Evolutionary conservation across 2,888 invertebrate species (phyloP), one percentile per base, ranked within the genome.

Genomic region (Papilio protenor): DNA sequence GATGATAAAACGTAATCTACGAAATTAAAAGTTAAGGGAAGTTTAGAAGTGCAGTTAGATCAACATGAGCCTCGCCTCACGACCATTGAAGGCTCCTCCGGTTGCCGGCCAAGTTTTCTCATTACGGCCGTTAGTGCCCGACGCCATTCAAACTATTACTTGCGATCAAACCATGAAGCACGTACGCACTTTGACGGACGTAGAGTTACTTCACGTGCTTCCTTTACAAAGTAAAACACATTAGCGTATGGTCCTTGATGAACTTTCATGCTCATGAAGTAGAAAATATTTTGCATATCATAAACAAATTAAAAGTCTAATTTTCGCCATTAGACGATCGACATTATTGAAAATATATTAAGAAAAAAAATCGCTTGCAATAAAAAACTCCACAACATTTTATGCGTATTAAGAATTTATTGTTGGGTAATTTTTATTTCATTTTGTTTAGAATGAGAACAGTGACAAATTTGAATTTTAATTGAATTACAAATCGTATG

Each of bases 101-200:
- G 70, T 70, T 33, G 77, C 85, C 85, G 90, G 84, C 85, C 88
- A 94, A 94, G 92, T 94, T 94, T 93, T 92, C 93, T 94, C 94
- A 94, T 94, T 93, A 94, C 87, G 88, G 87, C 87, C 88, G 86
- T 90, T 89, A 90, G 87, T 88, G 86, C 86, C 84, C 86, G 85
- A 87, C 87, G 85, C 86, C 87, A 87, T 89, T 89, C 86, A 86
- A 86, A 88, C 88, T 87, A 85, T 87, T 88, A 88, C 86, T 87
- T 87, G 88, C 85, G 85, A 84, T 82, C 88, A 88, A 89, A 89
- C 85, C 85, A 79, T 81, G 80, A 77, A 81, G 81, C 89, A 86
- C 87, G 88, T 85, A 89, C 88, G 87, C 87, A 88, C 85, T 83
- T 78, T 76, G 78, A 78, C 80, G 78, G 71, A 78, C 77, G 80